Base-by-base conservation (phyloP, 2,888 invertebrate genomes). In the Polyommatus icarus region DNA sequence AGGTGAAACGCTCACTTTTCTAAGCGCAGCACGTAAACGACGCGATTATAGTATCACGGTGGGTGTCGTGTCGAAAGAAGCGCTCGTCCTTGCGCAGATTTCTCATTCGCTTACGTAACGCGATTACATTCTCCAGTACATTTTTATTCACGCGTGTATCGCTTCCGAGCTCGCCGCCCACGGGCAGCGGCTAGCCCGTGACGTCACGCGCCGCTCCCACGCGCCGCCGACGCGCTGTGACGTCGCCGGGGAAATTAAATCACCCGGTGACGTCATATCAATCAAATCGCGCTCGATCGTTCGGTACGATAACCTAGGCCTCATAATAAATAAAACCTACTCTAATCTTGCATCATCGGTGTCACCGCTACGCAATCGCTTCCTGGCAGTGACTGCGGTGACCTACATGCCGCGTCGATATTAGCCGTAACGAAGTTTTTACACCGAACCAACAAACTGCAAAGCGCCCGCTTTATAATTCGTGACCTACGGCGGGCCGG, bases 1-100 rank as follows among this genome's bases (percentile, higher is more conserved):
- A 93, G 93, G 92, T 90, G 86, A 92, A 89, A 90, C 92, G 91
- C 89, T 92, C 91, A 90, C 92, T 92, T 91, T 89, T 91, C 92
- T 91, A 91, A 92, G 87, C 90, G 86, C 88, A 86, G 88, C 88
- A 89, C 88, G 87, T 90, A 90, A 91, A 90, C 86, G 89, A 89
- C 89, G 90, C 87, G 89, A 90, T 92, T 90, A 91, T 90, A 88
- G 90, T 90, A 91, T 89, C 89, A 87, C 87, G 83, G 85, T 86
- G 88, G 87, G 86, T 87, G 88, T 85, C 83, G 84, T 92, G 90
- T 91, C 84, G 91, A 91, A 92, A 92, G 86, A 81, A 84, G 82
- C 83, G 84, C 83, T 83, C 80, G 92, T 91, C 93, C 91, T 92
- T 92, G 92, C 85, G 87, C 87, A 90, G 89, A 92, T 91, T 92